These are phyloP conservation scores for Oreonectes daqikongensis DNA, from an alignment of 2,797 vertebrate genomes.

Conservation along the genomic window DNA sequence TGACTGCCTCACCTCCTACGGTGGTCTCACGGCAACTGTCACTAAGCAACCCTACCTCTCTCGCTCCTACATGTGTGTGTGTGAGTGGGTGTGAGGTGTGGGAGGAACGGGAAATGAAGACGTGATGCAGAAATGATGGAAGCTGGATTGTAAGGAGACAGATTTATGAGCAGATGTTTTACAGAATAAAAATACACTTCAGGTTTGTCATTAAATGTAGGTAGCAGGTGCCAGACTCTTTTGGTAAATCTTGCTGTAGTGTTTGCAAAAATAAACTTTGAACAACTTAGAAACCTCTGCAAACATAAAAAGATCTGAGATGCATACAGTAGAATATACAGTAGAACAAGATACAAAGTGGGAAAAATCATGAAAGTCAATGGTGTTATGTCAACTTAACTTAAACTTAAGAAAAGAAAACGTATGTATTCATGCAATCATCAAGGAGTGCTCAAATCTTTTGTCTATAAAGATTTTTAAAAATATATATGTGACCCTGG, in stretches of 20 bases:
- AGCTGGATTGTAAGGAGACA: slow-evolving; percentile 25
- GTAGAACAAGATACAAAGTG: no score
- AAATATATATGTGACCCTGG: no score
- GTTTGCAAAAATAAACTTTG: background rate
- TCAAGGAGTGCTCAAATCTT: no score
- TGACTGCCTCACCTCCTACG: slow-evolving; percentile 57
- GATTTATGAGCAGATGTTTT: slow-evolving; percentile 43
- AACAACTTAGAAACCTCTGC: background rate
- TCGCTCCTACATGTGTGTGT: slow-evolving; percentile 43
- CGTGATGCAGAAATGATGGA: slow-evolving; percentile 27
- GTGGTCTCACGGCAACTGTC: slow-evolving; percentile 59
- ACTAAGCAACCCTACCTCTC: slow-evolving; percentile 59
- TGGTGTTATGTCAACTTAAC: no score
- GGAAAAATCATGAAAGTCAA: no score
- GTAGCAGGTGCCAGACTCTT: slow-evolving; percentile 12
- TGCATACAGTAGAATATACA: background rate
- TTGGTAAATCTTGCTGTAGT: background rate
- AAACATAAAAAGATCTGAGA: background rate
- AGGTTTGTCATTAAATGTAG: slow-evolving; percentile 31
- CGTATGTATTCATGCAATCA: no score
- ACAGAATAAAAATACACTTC: slow-evolving; percentile 24
- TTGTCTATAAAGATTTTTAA: no score
- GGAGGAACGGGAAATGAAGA: slow-evolving; percentile 45
- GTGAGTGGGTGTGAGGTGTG: slow-evolving; percentile 49
- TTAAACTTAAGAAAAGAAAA: no score